Base-by-base conservation (phyloP, 2,797 vertebrate species). In the Sciaenops ocellatus region DNA sequence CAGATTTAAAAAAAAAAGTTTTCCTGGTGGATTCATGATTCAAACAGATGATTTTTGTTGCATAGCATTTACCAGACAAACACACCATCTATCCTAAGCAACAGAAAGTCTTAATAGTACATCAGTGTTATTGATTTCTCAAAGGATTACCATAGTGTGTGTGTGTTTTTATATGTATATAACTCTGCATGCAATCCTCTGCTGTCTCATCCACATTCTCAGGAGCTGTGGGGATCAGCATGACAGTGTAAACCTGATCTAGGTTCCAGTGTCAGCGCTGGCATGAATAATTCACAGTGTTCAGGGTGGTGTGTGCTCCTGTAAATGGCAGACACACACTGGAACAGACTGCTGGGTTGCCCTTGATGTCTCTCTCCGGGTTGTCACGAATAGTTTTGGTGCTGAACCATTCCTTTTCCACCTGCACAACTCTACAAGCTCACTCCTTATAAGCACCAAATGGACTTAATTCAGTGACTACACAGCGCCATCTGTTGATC, bases 401-500 rank as follows among this genome's bases (percentile, higher is more conserved):
- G 69, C 59, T 82, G 78, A 88, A 87, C 72, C 69, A 13, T 68
- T 73, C 59, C 9, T 78, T 38, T 85, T 86, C 79, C 78, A 64
- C 34, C 44, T 69, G 68, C 84, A 88, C 38, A 34, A 78, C 63
- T 69, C 59, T 73, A 69, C 24, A 12, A 3, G 7, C 67, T 83
- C 71, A 38, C 22, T 67, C 10, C 34, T 62, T 52, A 18, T 48
- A 11, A 26, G 51, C 22, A 52, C 41, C 38, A 70, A 74, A 78
- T 34, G 6, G 26, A 50, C 44, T 76, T 4, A 54, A 80, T 88
- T 83, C 34, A 79, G 73, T 90, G 86, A 91, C 86, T 79, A 66
- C 83, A 93, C 85, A 92, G 91, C 87, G 87, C 94, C 94, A 93
- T 90, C 93, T 94, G 87, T 92, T 94, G 94, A 90, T 84, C 60